These are phyloP conservation scores for Musca vetustissima DNA, from an alignment of 1,140 invertebrate species.

Conservation along the genomic window DNA sequence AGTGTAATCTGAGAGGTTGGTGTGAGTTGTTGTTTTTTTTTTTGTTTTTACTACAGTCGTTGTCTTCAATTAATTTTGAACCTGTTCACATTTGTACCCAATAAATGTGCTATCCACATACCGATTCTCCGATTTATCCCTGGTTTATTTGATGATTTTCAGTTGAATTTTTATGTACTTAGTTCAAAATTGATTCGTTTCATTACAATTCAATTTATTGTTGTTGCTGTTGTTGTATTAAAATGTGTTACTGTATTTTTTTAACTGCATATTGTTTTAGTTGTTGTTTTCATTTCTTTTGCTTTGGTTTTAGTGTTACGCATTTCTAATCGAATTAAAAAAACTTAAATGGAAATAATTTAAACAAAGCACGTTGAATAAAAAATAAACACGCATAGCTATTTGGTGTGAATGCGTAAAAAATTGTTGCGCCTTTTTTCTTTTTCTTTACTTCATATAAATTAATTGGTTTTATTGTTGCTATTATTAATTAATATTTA, in stretches of 20 bases:
- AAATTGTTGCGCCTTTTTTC: too few relatives aligned
- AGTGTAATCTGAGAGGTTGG: constrained; percentile 1
- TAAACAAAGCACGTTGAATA: constrained; percentile 16
- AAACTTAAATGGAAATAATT: constrained; percentile 13
- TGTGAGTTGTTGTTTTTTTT: not conserved
- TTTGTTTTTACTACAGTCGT: not conserved
- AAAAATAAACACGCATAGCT: not conserved
- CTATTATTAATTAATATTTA: too few relatives aligned
- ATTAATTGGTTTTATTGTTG: too few relatives aligned
- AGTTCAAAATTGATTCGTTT: too few relatives aligned
- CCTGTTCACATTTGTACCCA: not conserved
- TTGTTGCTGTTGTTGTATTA: not conserved
- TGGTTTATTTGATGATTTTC: too few relatives aligned
- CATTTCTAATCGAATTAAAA: too few relatives aligned
- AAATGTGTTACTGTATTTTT: not conserved
- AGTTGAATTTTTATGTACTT: not conserved
- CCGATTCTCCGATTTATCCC: not conserved
- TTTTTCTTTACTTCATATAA: too few relatives aligned
- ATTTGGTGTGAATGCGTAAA: not conserved
- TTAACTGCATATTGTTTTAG: not conserved
- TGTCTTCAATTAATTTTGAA: not conserved
- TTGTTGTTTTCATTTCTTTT: not conserved
- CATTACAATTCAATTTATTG: not conserved
- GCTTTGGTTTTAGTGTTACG: too few relatives aligned
- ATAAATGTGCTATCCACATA: not conserved